A percentile compares a stretch with the other conserved stretches of the same genome.
phyloP scores from a whole-genome alignment of 2,888 invertebrate species.

The Morinoia aosen region DNA sequence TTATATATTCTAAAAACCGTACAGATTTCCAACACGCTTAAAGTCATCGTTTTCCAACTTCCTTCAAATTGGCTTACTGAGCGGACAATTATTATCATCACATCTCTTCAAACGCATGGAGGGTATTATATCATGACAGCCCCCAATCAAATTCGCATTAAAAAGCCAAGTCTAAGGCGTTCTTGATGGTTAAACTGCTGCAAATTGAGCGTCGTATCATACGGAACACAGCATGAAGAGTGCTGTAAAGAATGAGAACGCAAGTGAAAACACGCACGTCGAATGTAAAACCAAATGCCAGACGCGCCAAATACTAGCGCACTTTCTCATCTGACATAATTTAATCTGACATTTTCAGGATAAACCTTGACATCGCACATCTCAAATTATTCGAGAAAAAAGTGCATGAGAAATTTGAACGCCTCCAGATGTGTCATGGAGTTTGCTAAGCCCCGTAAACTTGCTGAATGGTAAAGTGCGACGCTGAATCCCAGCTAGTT shows the following conservation, averaged over 20 bases:
- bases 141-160: slow-evolving; percentile 28
- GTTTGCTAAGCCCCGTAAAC: background rate
- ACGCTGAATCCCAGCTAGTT: background rate
- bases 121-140: background rate
- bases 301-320: background rate
- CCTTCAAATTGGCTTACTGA: slow-evolving; percentile 15
- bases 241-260: slow-evolving; percentile 24
- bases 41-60: background rate
- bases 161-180: background rate
- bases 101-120: background rate
- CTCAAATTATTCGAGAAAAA: slow-evolving; percentile 6
- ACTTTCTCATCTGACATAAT: slow-evolving; percentile 48
- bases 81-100: slow-evolving; percentile 8
- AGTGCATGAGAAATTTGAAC: background rate
- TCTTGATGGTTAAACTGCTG: slow-evolving; percentile 16
- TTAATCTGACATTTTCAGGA: slow-evolving; percentile 48
- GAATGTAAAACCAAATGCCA: slow-evolving; percentile 48
- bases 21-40: background rate
- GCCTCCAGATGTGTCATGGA: background rate
- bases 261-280: background rate
- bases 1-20: background rate
- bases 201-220: background rate
- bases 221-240: background rate
- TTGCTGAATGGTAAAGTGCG: background rate
- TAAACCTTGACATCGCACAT: slow-evolving; percentile 42